Base-by-base conservation (phyloP, 2,113 vertebrate species). In the Scalopus aquaticus region DNA sequence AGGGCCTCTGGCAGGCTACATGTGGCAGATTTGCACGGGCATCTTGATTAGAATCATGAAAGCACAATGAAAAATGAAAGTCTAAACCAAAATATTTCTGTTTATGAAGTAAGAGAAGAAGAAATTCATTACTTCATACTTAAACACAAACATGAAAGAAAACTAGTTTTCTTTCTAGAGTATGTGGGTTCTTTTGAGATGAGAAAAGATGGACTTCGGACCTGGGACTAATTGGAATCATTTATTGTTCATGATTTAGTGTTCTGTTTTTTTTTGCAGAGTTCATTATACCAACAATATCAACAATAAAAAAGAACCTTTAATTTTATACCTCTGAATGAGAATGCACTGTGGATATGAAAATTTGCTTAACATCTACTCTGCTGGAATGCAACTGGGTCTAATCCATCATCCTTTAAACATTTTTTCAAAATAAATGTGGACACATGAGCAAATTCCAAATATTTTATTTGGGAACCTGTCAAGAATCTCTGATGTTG, bases 1-100 rank as follows among this genome's bases (percentile, higher is more conserved):
- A 56, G 35, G 35, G 3, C 42, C 91, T 19, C 26, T 79, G 62
- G 72, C 5, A 72, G 44, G 3, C 32, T 81, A 51, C 39, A 24
- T 76, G 8, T 84, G 22, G 70, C 5, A 64, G 54, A 54, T 91
- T 74, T 87, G 9, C 16, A 32, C 37, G 44, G 60, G n/a, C 5
- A 11, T 86, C 46, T 72, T 51, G n/a, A 62, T 42, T 64, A 26
- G 7, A 30, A 73, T 91, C 49, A 72, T n/a, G 26, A 32, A 37
- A 51, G 15, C 7, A 56, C 58, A 89, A 74, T 73, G 70, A 73
- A 60, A 88, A 89, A 87, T 39, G n/a, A 92, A 95, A 91, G 56
- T 46, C 11, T 46, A 46, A 78, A 49, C 3, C 30, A 81, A 87
- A 76, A 16, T 20, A 35, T 81, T 91, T 65, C 77, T 83, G 32